Evolutionary conservation across 2,113 vertebrate species (phyloP), one percentile per base, ranked within the genome.

Genomic region (Carollia perspicillata): DNA sequence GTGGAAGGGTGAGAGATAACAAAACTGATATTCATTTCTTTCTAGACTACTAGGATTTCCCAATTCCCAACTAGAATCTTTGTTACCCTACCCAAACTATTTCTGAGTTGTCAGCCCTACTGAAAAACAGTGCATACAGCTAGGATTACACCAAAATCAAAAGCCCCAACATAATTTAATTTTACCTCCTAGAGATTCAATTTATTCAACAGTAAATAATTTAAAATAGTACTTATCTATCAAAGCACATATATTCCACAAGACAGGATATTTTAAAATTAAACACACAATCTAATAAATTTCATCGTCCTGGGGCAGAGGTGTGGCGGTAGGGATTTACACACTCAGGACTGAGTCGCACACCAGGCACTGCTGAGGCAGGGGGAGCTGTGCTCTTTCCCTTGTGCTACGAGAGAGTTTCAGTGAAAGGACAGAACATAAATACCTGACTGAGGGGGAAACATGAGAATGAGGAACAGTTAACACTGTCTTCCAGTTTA

Each of bases 191-290:
- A 90, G 65, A 89, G 35, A 79, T 12, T 81, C 40, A 86, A 71
- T 68, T 53, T 94, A 55, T 11, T 96, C n/a, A 94, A 68, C 13
- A 85, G 40, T 84, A 95, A 86, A 84, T 74, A 93, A 66, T 63
- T 71, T 68, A 49, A 63, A 37, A 66, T 23, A 72, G n/a, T 44
- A 40, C 37, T 49, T 89, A 17, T 63, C 68, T 44, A 60, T 55
- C 55, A 94, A 91, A 90, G n/a, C 22, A 83, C 6, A 58, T 74
- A 65, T 0, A 94, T 55, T 51, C 69, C 1, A 17, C 9, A 91
- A 51, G 65, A 90, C 1, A 95, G 17, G 91, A 60, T 37, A 69
- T 18, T 44, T 87, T 53, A 42, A 93, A 94, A 55, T 66, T 74
- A 72, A 86, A 81, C n/a, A 79, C 51, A 90, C 69, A 71, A 86